Conservation (phyloP, 2,888 invertebrate genomes). For the Harpalus rubripes region DNA sequence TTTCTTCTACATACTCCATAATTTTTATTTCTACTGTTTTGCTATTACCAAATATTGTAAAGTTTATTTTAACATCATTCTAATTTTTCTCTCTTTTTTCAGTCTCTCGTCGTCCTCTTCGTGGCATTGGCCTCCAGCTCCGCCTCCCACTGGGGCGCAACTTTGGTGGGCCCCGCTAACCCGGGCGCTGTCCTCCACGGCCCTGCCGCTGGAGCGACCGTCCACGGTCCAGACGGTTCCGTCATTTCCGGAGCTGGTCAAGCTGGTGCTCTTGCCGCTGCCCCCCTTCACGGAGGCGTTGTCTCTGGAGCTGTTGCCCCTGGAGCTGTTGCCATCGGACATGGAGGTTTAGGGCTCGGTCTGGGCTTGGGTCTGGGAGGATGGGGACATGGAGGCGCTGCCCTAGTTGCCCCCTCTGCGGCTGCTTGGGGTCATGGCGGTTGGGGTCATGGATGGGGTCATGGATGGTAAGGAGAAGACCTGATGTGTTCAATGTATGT, state of each 20-base stretch:
- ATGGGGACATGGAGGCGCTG: conserved; percentile 62
- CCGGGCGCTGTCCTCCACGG: conserved; percentile 71
- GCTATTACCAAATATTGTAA: neutral
- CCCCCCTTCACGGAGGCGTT: conserved; percentile 74
- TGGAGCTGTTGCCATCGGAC: conserved; percentile 70
- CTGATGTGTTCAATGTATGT: conserved; percentile 56
- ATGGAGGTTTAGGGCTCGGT: conserved; percentile 53
- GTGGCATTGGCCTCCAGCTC: conserved; percentile 70
- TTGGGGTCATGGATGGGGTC: conserved; percentile 58
- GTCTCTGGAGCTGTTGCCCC: conserved; percentile 73
- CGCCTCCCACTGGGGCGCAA: conserved; percentile 70
- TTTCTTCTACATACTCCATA: no score
- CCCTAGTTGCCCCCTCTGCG: conserved; percentile 48
- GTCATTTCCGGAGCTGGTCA: conserved; percentile 64
- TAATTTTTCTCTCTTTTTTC: conserved; percentile 37
- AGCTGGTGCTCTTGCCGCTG: conserved; percentile 76
- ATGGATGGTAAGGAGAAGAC: conserved; percentile 48
- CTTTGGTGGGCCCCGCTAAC: conserved; percentile 67
- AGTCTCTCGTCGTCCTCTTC: conserved; percentile 68
- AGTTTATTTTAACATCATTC: neutral
- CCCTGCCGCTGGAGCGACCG: conserved; percentile 72
- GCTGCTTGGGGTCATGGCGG: conserved; percentile 49
- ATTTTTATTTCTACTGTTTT: no score
- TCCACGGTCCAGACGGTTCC: conserved; percentile 55
- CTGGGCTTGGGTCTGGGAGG: conserved; percentile 37